These are phyloP conservation scores for Crotalus viridis DNA, from an alignment of 2,113 vertebrate genomes.

Conservation along the genomic window DNA sequence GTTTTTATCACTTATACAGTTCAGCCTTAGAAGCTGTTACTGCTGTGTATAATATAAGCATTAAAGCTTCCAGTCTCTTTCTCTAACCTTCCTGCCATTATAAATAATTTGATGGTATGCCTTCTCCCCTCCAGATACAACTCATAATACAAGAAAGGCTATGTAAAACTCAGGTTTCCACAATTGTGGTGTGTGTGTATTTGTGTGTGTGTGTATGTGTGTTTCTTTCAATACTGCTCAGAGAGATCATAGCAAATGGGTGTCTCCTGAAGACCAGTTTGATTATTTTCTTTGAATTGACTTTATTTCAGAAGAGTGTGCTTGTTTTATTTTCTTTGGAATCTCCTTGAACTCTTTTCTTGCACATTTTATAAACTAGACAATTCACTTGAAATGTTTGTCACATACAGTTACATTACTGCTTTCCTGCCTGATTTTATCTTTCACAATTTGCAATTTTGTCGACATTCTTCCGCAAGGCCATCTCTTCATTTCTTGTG, in stretches of 20 bases:
- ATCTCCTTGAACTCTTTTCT: slow-evolving; percentile 40
- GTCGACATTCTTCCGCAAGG: neutral
- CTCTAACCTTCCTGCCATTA: neutral
- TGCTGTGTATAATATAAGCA: neutral
- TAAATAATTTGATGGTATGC: neutral
- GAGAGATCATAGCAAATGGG: slow-evolving; percentile 19
- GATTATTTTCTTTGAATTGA: neutral
- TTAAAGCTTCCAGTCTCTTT: neutral
- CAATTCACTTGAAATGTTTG: slow-evolving; percentile 18
- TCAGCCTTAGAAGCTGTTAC: neutral
- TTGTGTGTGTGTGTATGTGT: neutral
- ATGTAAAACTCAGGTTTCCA: slow-evolving; percentile 6
- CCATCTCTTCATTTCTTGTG: neutral
- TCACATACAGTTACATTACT: neutral
- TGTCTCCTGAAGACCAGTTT: slow-evolving; percentile 21
- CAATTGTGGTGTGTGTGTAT: neutral
- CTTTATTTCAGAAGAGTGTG: slow-evolving; percentile 26
- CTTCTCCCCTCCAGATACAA: neutral
- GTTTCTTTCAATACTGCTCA: neutral
- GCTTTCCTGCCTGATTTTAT: neutral
- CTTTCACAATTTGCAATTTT: slow-evolving; percentile 1
- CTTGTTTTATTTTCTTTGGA: slow-evolving; percentile 15
- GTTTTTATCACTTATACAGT: neutral
- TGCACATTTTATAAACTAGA: slow-evolving; percentile 27
- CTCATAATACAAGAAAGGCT: neutral